A percentile compares a stretch with the other conserved stretches of the same genome.
Conservation (phyloP, 37 sponge, comb jelly and placozoan genomes). For the Theonella swinhoei region DNA sequence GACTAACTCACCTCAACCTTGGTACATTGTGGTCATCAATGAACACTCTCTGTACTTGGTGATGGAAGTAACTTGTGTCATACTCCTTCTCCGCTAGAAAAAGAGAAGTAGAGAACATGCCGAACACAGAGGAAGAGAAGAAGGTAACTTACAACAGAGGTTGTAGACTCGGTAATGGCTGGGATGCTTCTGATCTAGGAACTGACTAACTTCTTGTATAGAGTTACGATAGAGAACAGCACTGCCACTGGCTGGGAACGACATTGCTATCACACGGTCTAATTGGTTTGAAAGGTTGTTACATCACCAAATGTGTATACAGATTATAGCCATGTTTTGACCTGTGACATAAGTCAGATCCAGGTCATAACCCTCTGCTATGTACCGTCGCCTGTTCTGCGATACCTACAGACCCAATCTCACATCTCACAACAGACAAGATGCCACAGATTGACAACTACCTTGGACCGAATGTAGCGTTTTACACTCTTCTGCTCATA, state of each 20-base stretch:
- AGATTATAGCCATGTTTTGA: not conserved
- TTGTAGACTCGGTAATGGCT: slow-evolving; percentile 79
- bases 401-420: slow-evolving; percentile 53
- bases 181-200: slow-evolving; percentile 58
- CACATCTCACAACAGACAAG: no score
- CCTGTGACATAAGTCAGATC: slow-evolving; percentile 83
- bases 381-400: slow-evolving; percentile 76
- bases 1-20: slow-evolving; percentile 29
- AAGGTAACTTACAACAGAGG: slow-evolving; percentile 62
- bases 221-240: slow-evolving; percentile 68
- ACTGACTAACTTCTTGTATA: slow-evolving; percentile 64
- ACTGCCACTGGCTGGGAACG: slow-evolving; percentile 79
- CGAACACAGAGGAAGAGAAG: not conserved
- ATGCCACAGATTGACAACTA: no score
- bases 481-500: slow-evolving; percentile 27
- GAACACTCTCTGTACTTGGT: slow-evolving; percentile 34
- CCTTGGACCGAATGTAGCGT: slow-evolving; percentile 34
- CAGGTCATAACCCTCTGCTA: slow-evolving; percentile 68
- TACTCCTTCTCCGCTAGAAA: slow-evolving; percentile 32
- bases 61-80: slow-evolving; percentile 34
- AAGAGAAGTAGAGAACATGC: slow-evolving; percentile 3
- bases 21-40: slow-evolving; percentile 62
- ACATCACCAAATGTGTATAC: not conserved
- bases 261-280: slow-evolving; percentile 81
- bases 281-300: not conserved